These are phyloP conservation scores for Oryctolagus cuniculus DNA, from an alignment of 2,113 vertebrate genomes.

Conservation along the genomic window DNA sequence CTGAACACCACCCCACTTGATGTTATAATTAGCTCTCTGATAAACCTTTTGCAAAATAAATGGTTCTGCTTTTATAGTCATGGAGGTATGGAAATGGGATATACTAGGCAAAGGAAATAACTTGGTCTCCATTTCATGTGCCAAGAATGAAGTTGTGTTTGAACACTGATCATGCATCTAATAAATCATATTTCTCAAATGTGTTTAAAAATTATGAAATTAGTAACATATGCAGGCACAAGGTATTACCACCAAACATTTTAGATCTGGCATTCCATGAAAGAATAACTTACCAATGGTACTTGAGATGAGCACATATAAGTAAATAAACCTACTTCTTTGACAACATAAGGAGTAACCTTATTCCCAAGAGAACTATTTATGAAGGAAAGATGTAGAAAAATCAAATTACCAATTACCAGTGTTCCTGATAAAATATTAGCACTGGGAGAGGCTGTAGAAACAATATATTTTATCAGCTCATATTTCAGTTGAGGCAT, in stretches of 20 bases:
- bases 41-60: slow-evolving; percentile 87
- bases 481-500: background rate
- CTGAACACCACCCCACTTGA: slow-evolving; percentile 88
- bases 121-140: slow-evolving; percentile 31
- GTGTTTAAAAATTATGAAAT: slow-evolving; percentile 50
- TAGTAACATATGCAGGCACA: background rate
- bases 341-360: background rate
- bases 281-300: slow-evolving; percentile 18
- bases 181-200: background rate
- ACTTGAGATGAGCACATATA: background rate
- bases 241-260: background rate
- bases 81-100: slow-evolving; percentile 76
- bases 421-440: slow-evolving; percentile 19
- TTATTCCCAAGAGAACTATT: background rate
- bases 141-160: slow-evolving; percentile 59
- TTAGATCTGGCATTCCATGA: background rate
- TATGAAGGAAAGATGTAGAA: slow-evolving; percentile 23
- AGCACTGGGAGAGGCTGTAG: background rate
- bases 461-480: slow-evolving; percentile 32
- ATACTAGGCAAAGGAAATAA: slow-evolving; percentile 69
- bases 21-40: slow-evolving; percentile 89
- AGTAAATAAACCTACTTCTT: slow-evolving; percentile 43
- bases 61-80: slow-evolving; percentile 78
- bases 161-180: slow-evolving; percentile 2
- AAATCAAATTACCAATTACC: slow-evolving; percentile 37